These are phyloP conservation scores for Acomys russatus DNA, from an alignment of 2,797 vertebrate genomes.

Conservation along the genomic window DNA sequence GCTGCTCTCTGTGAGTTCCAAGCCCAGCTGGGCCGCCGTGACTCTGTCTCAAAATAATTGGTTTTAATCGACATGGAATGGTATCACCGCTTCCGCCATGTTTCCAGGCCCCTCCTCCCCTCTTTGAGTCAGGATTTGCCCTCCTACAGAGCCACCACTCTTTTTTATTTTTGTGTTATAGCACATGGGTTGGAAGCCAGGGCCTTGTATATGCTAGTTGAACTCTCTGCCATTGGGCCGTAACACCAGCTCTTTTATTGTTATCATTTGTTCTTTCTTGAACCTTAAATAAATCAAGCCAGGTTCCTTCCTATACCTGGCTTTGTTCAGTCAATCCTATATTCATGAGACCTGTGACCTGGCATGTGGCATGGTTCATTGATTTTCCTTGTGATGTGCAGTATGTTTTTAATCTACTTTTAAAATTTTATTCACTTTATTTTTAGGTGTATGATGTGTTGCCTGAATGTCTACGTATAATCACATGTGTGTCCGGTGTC, in stretches of 20 bases:
- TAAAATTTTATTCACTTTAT: not conserved
- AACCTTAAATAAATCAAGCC: constrained; percentile 36
- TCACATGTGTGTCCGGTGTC: not conserved
- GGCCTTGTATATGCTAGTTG: not conserved
- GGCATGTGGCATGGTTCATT: not conserved
- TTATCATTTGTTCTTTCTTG: not conserved
- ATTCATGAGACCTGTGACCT: not conserved
- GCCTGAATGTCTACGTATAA: not conserved
- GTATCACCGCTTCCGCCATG: not conserved
- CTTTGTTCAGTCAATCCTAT: constrained; percentile 3
- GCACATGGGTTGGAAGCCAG: not conserved
- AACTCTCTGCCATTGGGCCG: not conserved
- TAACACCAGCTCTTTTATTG: not conserved
- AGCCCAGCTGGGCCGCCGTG: not conserved
- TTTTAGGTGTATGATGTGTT: not conserved
- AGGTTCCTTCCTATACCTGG: not conserved
- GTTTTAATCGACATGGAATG: not conserved
- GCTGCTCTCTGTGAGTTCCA: not conserved
- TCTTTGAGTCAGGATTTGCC: not conserved
- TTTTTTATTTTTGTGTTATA: not conserved
- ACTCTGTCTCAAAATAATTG: not conserved
- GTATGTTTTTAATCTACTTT: not conserved
- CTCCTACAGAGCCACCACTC: not conserved
- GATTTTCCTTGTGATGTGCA: not conserved
- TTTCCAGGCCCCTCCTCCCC: not conserved